Base-by-base conservation (phyloP, 2,113 vertebrate genomes). In the Agelaius phoeniceus region DNA sequence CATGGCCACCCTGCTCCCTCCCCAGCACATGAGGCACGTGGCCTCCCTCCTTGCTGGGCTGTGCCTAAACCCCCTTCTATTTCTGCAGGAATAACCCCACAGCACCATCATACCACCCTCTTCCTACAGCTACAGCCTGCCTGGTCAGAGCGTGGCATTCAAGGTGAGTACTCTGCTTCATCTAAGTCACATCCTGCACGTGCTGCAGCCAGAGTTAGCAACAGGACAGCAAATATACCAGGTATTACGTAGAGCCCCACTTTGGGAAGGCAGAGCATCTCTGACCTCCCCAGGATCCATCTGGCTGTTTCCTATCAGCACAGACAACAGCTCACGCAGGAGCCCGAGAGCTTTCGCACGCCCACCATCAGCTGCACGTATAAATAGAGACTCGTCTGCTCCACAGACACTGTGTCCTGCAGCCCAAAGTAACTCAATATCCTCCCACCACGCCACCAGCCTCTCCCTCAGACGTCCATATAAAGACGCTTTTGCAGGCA, bases 31-130 rank as follows among this genome's bases (percentile, higher is more conserved):
- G 13, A 67, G 1, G 49, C 37, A 84, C 1, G 0, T 6, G 39
- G n/a, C 10, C 1, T 23, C 52, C 58, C 23, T 33, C 35, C 21
- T 30, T 58, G 46, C 46, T 79, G 31, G 48, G 67, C 69, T 55
- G 20, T 62, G 54, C 37, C 39, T 41, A 39, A 84, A 43, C 2
- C 13, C 67, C 2, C 49, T 13, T 51, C 24, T 49, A 5, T 26
- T 49, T 49, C 49, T 51, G 49, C 33, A 73, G 73, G 31, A 78
- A 26, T 15, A 63, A 49, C 48, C 30, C 71, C 67, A 49, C 22
- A 10, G 8, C 48, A 68, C 0, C 0, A 0, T 17, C 4, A 1
- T 0, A 3, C 16, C 57, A 20, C n/a, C 37, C 41, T 55, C 23
- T 18, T 15, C 33, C 30, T 23, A 35, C 30, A 15, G n/a, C 15